phyloP scores from a whole-genome alignment of 2,797 vertebrate species.

The Chaenodraco wilsoni region DNA sequence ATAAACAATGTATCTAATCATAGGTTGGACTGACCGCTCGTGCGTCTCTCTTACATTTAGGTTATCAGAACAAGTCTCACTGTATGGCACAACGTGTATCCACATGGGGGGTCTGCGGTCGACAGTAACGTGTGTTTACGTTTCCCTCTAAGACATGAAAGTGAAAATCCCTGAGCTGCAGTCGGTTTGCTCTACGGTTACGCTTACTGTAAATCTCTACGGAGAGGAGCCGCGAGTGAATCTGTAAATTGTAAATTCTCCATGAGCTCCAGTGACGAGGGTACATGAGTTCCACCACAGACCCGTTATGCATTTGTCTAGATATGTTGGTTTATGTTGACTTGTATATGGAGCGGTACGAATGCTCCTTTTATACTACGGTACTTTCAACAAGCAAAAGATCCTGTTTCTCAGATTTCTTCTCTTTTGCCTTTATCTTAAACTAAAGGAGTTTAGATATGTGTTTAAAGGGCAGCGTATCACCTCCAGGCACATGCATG shows the following conservation, averaged over 20 bases:
- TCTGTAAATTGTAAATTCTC: constrained; percentile 57
- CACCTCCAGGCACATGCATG: background rate
- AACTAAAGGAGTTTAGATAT: background rate
- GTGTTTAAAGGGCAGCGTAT: background rate
- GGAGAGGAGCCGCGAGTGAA: constrained; percentile 56
- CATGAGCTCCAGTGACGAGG: constrained; percentile 42
- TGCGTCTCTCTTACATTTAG: constrained; percentile 37
- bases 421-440: background rate
- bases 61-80: constrained; percentile 40
- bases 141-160: constrained; percentile 68
- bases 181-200: constrained; percentile 75
- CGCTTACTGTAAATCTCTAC: constrained; percentile 43
- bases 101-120: constrained; percentile 72
- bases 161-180: constrained; percentile 77
- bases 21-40: constrained; percentile 11
- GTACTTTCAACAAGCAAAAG: background rate
- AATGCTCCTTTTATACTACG: too few species aligned
- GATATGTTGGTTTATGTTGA: background rate
- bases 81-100: constrained; percentile 33
- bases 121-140: constrained; percentile 74
- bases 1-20: constrained; percentile 48
- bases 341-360: background rate
- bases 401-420: background rate
- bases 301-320: constrained; percentile 18
- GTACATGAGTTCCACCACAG: constrained; percentile 23